Percentiles rank a stretch among this genome's conserved stretches.
Evolutionary conservation across 2,888 invertebrate species (phyloP).

Genomic region (Fragum whitleyi): DNA sequence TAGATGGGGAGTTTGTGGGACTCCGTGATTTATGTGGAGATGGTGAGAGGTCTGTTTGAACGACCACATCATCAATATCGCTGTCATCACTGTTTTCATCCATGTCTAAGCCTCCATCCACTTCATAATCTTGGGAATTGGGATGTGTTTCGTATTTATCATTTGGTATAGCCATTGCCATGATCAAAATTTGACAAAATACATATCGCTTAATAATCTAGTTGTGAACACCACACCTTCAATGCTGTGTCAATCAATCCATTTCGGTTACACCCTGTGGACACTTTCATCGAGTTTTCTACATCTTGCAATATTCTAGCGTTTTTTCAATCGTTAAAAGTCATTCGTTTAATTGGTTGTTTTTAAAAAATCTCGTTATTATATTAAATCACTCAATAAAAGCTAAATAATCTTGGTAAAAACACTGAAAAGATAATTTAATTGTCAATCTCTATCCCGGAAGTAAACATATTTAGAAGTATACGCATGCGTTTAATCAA

Average conservation of each 20-base stretch:
- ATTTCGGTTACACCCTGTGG: slow-evolving; percentile 5
- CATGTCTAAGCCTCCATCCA: background rate
- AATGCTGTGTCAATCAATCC: background rate
- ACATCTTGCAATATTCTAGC: background rate
- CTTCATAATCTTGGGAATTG: background rate
- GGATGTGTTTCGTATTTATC: background rate
- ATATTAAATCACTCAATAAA: background rate
- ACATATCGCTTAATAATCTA: background rate
- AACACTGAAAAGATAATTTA: slow-evolving; percentile 3
- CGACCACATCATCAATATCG: slow-evolving; percentile 40
- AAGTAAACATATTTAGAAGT: slow-evolving; percentile 54
- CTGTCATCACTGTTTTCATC: slow-evolving; percentile 45
- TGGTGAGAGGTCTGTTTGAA: background rate
- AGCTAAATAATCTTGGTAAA: background rate
- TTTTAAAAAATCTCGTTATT: no score
- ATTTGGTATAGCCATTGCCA: slow-evolving; percentile 17
- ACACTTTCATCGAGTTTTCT: background rate
- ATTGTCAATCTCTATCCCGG: slow-evolving; percentile 45
- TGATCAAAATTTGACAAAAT: background rate
- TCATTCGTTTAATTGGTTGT: no score
- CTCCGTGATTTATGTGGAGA: background rate
- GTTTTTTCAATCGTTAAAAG: no score
- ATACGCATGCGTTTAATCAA: slow-evolving; percentile 23
- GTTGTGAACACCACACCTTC: no score
- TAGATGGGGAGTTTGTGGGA: background rate